Evolutionary conservation across 2,113 vertebrate genomes (phyloP).

Genomic region (Hirundichthys speculiger): DNA sequence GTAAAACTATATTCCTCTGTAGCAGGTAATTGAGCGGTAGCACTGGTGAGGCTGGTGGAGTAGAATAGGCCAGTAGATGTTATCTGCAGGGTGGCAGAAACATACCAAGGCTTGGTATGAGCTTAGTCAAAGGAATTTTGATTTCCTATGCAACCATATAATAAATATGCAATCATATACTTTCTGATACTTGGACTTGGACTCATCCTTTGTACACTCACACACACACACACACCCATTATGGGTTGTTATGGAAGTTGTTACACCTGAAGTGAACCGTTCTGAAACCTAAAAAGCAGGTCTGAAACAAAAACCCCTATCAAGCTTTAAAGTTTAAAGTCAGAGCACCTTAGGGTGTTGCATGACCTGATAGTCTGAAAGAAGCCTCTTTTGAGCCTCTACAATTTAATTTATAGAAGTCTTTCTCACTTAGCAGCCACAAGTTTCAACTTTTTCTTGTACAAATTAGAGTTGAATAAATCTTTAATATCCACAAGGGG

Average conservation of each 20-base stretch:
- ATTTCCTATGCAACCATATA: conserved; percentile 23
- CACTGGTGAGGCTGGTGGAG: conserved; percentile 30
- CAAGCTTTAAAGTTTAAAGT: background rate
- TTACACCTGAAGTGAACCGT: conserved; percentile 46
- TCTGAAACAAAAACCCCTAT: conserved; percentile 1
- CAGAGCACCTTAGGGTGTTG: no score
- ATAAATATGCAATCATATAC: conserved; percentile 41
- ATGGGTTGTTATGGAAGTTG: no score
- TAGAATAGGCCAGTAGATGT: conserved; percentile 33
- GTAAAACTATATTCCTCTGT: conserved; percentile 3
- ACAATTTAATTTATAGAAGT: no score
- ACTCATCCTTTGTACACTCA: conserved; percentile 13
- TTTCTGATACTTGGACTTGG: conserved; percentile 15
- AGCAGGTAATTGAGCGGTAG: conserved; percentile 23
- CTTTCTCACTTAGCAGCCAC: no score
- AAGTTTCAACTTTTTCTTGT: no score
- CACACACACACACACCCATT: no score
- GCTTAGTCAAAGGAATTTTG: conserved; percentile 35
- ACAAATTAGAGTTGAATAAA: no score
- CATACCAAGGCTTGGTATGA: no score
- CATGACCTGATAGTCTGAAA: no score
- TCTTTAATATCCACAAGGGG: no score
- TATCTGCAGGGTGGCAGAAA: conserved; percentile 58
- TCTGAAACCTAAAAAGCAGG: conserved; percentile 47
- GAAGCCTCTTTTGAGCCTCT: no score